Base-by-base conservation (phyloP, 2,888 invertebrate genomes). In the Geophilus truncorum region DNA sequence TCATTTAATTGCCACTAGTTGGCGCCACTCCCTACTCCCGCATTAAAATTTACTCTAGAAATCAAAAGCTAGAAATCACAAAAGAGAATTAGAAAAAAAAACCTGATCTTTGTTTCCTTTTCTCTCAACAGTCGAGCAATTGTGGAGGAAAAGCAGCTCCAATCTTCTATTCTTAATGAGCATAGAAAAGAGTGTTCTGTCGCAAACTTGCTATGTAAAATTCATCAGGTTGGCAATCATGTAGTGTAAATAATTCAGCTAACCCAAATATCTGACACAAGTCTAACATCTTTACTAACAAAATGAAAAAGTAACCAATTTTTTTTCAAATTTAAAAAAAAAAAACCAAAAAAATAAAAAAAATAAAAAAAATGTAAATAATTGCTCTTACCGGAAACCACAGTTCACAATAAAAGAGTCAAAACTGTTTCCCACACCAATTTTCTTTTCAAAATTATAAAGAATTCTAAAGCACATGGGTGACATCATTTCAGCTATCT, bases 181-280 rank as follows among this genome's bases (percentile, higher is more conserved):
- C 62, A 62, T 25, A 25, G 62, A 28, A 62, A 28, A 62, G 25
- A 15, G 25, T 62, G 12, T 23, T 23, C 23, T 23, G 62, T 25
- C 12, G 6, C 62, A 62, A 4, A 62, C 23, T 25, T 28, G 62
- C 4, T 25, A 62, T 62, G 62, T 62, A 62, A 25, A 25, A 62
- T 62, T 62, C 62, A 62, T 62, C 62, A 62, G 62, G 25, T 62
- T 62, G 62, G 62, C 25, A 62, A 62, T 62, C 62, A 62, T 25
- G 62, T 62, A 7, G 25, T 62, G 25, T 62, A 62, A 62, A 62
- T 62, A 62, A 62, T 62, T 62, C 62, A 62, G 62, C 6, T 25
- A 62, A 62, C 62, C 62, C 32, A 32, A 32, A 32, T n/a, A n/a
- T n/a, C n/a, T n/a, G n/a, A n/a, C n/a, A n/a, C n/a, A n/a, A n/a